Evolutionary conservation across 2,113 vertebrate species (phyloP).

Genomic region (Neolamprologus cancellatus): DNA sequence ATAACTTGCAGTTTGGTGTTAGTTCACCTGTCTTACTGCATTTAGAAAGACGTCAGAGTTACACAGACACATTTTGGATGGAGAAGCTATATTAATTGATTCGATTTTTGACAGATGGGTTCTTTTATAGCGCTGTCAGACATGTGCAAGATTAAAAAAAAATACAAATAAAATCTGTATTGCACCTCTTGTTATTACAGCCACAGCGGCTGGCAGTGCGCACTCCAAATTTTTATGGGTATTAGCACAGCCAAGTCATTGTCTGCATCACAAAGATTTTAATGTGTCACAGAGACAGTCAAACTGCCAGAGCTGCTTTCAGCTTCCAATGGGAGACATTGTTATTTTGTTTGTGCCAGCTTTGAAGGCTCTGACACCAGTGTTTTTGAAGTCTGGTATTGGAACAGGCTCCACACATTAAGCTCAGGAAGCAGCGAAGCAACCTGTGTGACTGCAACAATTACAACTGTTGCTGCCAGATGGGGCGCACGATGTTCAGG

Average conservation of each 20-base stretch:
- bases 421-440: conserved; percentile 7
- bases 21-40: neutral
- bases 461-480: neutral
- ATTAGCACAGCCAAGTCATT: neutral
- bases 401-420: conserved; percentile 2
- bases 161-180: neutral
- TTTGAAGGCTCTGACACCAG: conserved; percentile 7
- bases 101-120: neutral
- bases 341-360: conserved; percentile 19
- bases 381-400: conserved; percentile 35
- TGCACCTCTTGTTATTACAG: neutral
- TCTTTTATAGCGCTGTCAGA: neutral
- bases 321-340: neutral
- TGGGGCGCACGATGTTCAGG: neutral
- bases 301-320: neutral
- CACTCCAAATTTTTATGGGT: neutral
- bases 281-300: neutral
- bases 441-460: conserved; percentile 1
- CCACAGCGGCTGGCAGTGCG: neutral
- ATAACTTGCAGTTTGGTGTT: neutral
- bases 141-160: neutral
- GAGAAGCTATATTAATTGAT: neutral
- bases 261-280: neutral
- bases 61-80: neutral
- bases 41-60: neutral